Evolutionary conservation across 2,888 invertebrate species (phyloP).

Genomic region (Caenorhabditis zanzibari): DNA sequence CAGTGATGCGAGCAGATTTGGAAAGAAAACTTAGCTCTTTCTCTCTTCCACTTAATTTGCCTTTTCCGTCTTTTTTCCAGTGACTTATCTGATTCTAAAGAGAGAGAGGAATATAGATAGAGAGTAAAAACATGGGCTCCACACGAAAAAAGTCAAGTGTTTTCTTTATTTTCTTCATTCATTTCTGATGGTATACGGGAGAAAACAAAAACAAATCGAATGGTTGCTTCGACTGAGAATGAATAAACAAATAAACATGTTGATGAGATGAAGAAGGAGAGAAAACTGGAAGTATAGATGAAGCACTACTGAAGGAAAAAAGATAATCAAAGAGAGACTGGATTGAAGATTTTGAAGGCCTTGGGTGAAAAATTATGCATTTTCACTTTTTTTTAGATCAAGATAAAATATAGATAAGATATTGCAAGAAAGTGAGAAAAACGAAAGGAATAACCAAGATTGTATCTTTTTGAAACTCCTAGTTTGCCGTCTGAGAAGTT

Average conservation of each 20-base stretch:
- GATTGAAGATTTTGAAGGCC: not conserved
- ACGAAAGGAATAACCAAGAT: not conserved
- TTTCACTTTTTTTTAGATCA: not conserved
- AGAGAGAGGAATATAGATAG: too few relatives aligned
- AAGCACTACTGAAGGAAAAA: not conserved
- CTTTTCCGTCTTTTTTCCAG: conserved; percentile 7
- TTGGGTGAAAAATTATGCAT: not conserved
- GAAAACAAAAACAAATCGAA: conserved; percentile 36
- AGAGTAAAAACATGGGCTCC: conserved; percentile 21
- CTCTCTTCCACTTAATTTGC: conserved; percentile 16
- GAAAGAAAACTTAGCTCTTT: not conserved
- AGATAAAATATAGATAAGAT: not conserved
- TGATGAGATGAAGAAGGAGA: conserved; percentile 12
- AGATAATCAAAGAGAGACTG: not conserved
- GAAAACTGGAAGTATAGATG: conserved; percentile 8
- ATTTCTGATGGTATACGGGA: conserved; percentile 25
- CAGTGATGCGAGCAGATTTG: too few relatives aligned
- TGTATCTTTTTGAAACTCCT: not conserved
- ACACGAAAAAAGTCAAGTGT: conserved; percentile 44
- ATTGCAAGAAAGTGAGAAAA: not conserved
- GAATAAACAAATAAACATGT: conserved; percentile 63
- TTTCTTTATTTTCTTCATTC: conserved; percentile 11
- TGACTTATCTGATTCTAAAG: not conserved
- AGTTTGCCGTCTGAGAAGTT: not conserved
- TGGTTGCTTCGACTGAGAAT: conserved; percentile 18